phyloP scores from a whole-genome alignment of 1,140 invertebrate genomes.

The Drosophila athabasca region DNA sequence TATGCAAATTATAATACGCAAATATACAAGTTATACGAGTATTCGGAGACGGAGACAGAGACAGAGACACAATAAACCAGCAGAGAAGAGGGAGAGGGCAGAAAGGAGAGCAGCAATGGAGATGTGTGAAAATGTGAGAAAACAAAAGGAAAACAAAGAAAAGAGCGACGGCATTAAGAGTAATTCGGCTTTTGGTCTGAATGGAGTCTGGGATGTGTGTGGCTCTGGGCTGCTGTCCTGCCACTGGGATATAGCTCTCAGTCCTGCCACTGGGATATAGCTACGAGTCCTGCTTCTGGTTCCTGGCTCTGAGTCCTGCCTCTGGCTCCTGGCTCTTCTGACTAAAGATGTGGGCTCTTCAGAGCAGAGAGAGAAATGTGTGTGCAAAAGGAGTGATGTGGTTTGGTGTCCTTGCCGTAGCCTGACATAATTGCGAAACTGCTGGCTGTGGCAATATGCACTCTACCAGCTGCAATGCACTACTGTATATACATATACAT shows the following conservation, averaged over 20 bases:
- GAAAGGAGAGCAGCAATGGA: constrained; percentile 1
- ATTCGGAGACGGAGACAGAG: constrained; percentile 10
- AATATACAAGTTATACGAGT: constrained; percentile 68
- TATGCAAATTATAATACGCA: constrained; percentile 80
- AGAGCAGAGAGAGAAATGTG: too few species aligned
- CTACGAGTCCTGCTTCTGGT: too few species aligned
- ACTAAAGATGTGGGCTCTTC: too few species aligned
- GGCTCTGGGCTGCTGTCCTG: constrained; percentile 1
- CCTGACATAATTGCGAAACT: constrained; percentile 60
- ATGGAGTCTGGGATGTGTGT: constrained; percentile 3
- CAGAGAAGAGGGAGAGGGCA: too few species aligned
- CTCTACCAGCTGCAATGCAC: constrained; percentile 27
- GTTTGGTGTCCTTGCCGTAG: constrained; percentile 32
- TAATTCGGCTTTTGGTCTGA: constrained; percentile 40
- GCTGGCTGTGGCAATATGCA: too few species aligned
- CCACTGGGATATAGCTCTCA: too few species aligned
- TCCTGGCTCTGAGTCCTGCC: too few species aligned
- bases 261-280: too few species aligned
- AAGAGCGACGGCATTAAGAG: constrained; percentile 29
- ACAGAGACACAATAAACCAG: constrained; percentile 64
- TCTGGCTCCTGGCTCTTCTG: too few species aligned
- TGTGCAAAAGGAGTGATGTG: background rate
- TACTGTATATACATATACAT: constrained; percentile 14
- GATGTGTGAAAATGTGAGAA: constrained; percentile 51
- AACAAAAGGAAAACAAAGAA: constrained; percentile 51